Evolutionary conservation across 1,140 invertebrate genomes (phyloP).

Genomic region (Drosophila chauvacae): DNA sequence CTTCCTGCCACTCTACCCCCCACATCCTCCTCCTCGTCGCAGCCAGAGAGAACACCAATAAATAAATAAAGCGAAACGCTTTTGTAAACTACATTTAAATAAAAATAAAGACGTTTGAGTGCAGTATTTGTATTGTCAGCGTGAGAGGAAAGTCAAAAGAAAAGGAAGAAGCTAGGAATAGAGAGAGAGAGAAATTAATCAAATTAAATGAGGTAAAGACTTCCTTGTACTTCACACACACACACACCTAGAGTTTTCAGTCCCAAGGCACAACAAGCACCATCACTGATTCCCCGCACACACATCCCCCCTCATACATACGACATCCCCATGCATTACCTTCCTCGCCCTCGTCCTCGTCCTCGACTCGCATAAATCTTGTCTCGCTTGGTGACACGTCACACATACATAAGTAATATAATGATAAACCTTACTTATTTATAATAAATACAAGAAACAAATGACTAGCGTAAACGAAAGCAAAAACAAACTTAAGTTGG

Average conservation of each 20-base stretch:
- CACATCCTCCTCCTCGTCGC: slow-evolving; percentile 25
- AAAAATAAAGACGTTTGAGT: slow-evolving; percentile 32
- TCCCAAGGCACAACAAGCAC: slow-evolving; percentile 31
- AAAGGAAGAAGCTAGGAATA: slow-evolving; percentile 8
- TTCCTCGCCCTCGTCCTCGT: not conserved
- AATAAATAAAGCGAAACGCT: slow-evolving; percentile 63
- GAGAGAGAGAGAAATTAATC: slow-evolving; percentile 23
- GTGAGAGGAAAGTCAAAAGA: slow-evolving; percentile 24
- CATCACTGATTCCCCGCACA: slow-evolving; percentile 19
- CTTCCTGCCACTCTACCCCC: too few relatives aligned
- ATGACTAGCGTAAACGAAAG: slow-evolving; percentile 52
- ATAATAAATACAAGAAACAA: slow-evolving; percentile 45
- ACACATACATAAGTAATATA: slow-evolving; percentile 49
- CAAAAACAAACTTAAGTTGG: slow-evolving; percentile 54
- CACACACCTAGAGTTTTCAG: slow-evolving; percentile 16
- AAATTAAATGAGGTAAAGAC: slow-evolving; percentile 48
- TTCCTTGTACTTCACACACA: slow-evolving; percentile 37
- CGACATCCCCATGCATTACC: not conserved
- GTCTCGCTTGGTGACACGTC: slow-evolving; percentile 34
- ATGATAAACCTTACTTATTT: slow-evolving; percentile 54
- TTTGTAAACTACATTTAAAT: slow-evolving; percentile 59
- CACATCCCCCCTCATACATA: slow-evolving; percentile 4
- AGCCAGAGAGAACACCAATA: slow-evolving; percentile 59
- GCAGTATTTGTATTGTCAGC: slow-evolving; percentile 39
- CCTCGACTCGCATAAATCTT: slow-evolving; percentile 20